Evolutionary conservation across 2,113 vertebrate genomes (phyloP).

Genomic region (Colinus virginianus): DNA sequence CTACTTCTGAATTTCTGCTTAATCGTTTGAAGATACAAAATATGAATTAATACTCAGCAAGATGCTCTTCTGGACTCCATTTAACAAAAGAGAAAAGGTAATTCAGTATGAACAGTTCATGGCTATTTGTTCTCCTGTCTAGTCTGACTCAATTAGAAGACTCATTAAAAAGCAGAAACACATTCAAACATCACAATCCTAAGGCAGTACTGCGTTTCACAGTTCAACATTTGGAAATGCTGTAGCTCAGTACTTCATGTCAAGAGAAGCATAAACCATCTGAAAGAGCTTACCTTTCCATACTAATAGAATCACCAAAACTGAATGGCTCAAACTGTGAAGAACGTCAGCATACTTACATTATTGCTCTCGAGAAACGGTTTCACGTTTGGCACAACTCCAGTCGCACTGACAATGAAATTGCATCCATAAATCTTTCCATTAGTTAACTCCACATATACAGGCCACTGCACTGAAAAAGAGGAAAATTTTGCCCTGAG

Average conservation of each 20-base stretch:
- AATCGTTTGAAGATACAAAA: background rate
- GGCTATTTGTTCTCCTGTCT: background rate
- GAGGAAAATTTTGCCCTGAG: constrained; percentile 19
- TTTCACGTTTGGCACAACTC: constrained; percentile 88
- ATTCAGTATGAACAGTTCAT: background rate
- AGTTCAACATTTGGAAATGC: background rate
- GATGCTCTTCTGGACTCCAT: background rate
- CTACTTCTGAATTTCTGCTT: background rate
- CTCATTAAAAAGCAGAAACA: background rate
- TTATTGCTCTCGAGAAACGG: constrained; percentile 89
- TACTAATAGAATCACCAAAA: background rate
- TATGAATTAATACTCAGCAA: background rate
- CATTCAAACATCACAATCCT: background rate
- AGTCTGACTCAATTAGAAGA: background rate
- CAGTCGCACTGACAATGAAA: constrained; percentile 95
- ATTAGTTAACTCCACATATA: constrained; percentile 90
- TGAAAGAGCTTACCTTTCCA: background rate
- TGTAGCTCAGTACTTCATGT: background rate
- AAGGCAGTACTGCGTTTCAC: background rate
- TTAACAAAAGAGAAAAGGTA: background rate
- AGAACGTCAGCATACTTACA: constrained; percentile 77
- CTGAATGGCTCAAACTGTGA: background rate
- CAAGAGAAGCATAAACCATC: background rate
- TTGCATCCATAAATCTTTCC: constrained; percentile 91
- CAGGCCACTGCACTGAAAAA: constrained; percentile 86